Conservation (phyloP, 2,888 invertebrate species). For the Macrosoma leucophasiata region DNA sequence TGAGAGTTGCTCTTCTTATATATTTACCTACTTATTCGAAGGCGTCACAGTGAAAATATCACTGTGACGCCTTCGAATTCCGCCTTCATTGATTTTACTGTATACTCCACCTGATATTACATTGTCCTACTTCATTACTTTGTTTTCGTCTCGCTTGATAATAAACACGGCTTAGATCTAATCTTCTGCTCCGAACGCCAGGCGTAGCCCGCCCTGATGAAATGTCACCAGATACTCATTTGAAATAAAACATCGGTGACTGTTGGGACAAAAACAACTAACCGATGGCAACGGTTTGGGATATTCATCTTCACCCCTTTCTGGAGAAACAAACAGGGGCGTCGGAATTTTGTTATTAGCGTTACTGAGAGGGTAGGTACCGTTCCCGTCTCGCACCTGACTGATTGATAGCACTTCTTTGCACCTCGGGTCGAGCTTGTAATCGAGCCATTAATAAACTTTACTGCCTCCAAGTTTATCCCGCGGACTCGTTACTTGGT, state of each 20-base stretch:
- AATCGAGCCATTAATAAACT: constrained; percentile 76
- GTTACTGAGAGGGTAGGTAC: constrained; percentile 64
- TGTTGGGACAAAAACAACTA: constrained; percentile 40
- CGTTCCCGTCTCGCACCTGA: constrained; percentile 69
- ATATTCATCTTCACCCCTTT: constrained; percentile 73
- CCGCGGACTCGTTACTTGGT: constrained; percentile 71
- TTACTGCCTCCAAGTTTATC: constrained; percentile 73
- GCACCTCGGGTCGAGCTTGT: constrained; percentile 74
- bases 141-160: constrained; percentile 13
- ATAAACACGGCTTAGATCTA: constrained; percentile 14
- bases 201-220: too few relatives aligned
- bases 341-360: constrained; percentile 75
- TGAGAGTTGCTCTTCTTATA: too few relatives aligned
- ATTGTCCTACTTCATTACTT: too few relatives aligned
- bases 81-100: too few relatives aligned
- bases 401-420: constrained; percentile 76
- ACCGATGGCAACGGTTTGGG: constrained; percentile 32
- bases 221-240: constrained; percentile 25
- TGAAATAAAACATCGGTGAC: constrained; percentile 31
- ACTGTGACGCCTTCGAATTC: too few relatives aligned
- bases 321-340: constrained; percentile 67
- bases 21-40: too few relatives aligned
- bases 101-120: too few relatives aligned
- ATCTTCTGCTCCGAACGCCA: background rate
- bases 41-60: too few relatives aligned